Percentiles rank a stretch among this genome's conserved stretches.
Conservation (phyloP, 2,113 vertebrate species). For the Epinephelus fuscoguttatus region DNA sequence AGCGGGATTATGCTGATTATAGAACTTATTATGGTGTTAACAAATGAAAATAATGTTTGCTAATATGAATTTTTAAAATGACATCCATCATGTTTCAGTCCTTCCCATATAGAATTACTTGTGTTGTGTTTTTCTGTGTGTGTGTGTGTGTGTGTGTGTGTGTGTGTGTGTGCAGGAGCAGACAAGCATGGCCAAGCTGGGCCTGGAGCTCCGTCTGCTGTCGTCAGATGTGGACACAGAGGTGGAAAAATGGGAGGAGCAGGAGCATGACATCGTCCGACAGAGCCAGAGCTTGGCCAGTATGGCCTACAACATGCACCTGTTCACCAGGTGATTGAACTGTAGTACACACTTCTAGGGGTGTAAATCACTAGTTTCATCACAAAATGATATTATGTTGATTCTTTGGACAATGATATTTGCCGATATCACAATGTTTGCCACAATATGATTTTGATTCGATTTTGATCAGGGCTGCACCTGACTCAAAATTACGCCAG, state of each 20-base stretch:
- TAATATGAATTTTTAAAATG: constrained; percentile 21
- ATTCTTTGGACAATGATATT: no score
- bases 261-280: constrained; percentile 90
- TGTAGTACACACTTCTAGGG: background rate
- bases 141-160: background rate
- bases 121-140: constrained; percentile 14
- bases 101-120: background rate
- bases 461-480: no score
- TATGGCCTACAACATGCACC: constrained; percentile 95
- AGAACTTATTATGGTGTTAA: constrained; percentile 36
- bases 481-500: no score
- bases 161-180: constrained; percentile 87
- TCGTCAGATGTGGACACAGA: constrained; percentile 93
- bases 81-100: constrained; percentile 2
- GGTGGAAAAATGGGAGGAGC: constrained; percentile 95
- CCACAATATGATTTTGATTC: no score
- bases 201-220: constrained; percentile 93
- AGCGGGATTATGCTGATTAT: constrained; percentile 54
- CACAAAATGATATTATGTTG: no score
- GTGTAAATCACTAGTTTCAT: no score
- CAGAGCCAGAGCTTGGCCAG: constrained; percentile 92
- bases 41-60: constrained; percentile 40
- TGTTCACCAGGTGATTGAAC: constrained; percentile 93
- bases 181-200: constrained; percentile 92
- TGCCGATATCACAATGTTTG: no score